phyloP scores from a whole-genome alignment of 1,140 invertebrate species.

The Trichomalopsis sarcophagae region DNA sequence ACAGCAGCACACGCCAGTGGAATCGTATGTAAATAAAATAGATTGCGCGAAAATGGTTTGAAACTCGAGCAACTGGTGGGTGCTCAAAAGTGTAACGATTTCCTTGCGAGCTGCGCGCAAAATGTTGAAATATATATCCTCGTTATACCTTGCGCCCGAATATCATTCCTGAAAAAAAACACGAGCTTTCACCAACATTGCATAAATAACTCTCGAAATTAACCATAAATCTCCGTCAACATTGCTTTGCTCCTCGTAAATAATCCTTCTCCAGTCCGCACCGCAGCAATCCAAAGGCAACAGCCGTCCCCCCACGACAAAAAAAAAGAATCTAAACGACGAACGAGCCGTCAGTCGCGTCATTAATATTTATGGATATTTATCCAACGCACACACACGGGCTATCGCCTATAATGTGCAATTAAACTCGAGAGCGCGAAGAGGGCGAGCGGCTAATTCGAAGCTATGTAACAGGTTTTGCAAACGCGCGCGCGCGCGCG shows the following conservation, averaged over 20 bases:
- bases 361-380: conserved; percentile 67
- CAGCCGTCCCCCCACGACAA: background rate
- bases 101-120: conserved; percentile 25
- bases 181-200: background rate
- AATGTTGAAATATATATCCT: conserved; percentile 38
- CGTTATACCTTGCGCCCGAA: background rate
- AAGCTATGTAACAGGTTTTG: too few relatives aligned
- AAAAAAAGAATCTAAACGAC: background rate
- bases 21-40: conserved; percentile 25
- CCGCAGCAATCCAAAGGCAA: background rate
- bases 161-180: background rate
- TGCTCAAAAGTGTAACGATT: conserved; percentile 22
- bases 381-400: conserved; percentile 49
- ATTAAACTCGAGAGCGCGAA: conserved; percentile 58
- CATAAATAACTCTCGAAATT: background rate
- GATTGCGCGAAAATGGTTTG: conserved; percentile 5
- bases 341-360: conserved; percentile 31
- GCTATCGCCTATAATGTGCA: conserved; percentile 64
- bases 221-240: background rate
- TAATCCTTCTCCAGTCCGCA: background rate
- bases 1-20: background rate
- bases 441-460: too few relatives aligned
- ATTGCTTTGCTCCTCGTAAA: background rate
- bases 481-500: background rate
- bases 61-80: conserved; percentile 20